Percentiles rank a stretch among this genome's conserved stretches.
Conservation (phyloP, 2,888 invertebrate species). For the Eupithecia tripunctaria region DNA sequence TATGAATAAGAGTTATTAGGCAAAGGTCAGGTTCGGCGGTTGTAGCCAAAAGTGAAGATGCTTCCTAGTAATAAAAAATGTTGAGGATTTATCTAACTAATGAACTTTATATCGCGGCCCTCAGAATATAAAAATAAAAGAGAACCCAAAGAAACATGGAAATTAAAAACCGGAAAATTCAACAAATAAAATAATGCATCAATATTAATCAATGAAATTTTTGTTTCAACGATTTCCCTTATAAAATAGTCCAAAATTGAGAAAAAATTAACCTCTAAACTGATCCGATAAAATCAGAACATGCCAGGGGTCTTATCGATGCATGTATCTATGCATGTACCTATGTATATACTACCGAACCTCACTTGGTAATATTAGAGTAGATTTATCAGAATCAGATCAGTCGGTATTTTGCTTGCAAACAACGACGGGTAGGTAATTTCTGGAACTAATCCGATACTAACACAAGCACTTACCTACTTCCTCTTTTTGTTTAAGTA, state of each 20-base stretch:
- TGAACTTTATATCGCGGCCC: background rate
- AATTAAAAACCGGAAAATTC: background rate
- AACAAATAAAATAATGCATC: too few relatives aligned
- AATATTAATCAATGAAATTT: background rate
- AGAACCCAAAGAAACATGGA: background rate
- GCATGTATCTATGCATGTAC: too few relatives aligned
- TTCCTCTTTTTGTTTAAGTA: too few relatives aligned
- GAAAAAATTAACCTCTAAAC: too few relatives aligned
- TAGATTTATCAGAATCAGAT: background rate
- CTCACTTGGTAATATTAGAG: too few relatives aligned
- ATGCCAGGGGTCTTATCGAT: too few relatives aligned
- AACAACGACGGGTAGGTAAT: background rate
- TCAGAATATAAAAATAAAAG: background rate
- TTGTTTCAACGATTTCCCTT: too few relatives aligned
- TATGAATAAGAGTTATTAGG: background rate
- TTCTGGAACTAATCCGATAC: background rate
- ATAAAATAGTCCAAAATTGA: too few relatives aligned
- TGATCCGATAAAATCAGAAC: too few relatives aligned
- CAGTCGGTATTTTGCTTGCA: background rate
- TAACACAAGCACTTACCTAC: background rate
- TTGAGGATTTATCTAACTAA: background rate
- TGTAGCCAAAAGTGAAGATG: background rate
- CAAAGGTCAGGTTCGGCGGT: background rate
- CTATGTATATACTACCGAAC: too few relatives aligned
- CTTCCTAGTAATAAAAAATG: background rate